Conservation (phyloP, 2,797 vertebrate genomes). For the Esox lucius region DNA sequence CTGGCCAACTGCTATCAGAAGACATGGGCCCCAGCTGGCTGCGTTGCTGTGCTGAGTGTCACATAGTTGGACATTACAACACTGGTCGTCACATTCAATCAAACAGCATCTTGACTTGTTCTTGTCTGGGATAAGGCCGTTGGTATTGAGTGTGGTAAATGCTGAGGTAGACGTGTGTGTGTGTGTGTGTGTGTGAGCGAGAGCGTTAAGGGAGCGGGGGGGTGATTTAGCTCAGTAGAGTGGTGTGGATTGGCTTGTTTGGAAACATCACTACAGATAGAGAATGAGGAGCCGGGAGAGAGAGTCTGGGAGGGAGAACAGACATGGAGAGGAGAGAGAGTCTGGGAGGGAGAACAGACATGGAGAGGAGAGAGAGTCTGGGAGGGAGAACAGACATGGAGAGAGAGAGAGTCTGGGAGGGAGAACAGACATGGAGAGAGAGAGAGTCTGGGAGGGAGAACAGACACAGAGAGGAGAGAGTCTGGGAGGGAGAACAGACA, state of each 20-base stretch:
- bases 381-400: no score
- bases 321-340: conserved; percentile 22
- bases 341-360: conserved; percentile 43
- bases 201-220: conserved; percentile 26
- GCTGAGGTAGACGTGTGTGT: background rate
- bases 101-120: background rate
- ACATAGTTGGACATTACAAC: conserved; percentile 58
- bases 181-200: background rate
- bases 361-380: conserved; percentile 72
- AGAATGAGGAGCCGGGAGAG: conserved; percentile 23
- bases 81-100: conserved; percentile 50
- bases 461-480: no score
- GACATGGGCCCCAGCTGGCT: conserved; percentile 75
- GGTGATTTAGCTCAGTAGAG: conserved; percentile 67
- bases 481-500: no score
- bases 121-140: background rate
- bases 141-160: background rate
- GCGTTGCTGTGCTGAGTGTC: conserved; percentile 68
- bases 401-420: no score
- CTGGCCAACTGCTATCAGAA: conserved; percentile 60
- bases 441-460: no score
- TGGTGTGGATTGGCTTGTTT: conserved; percentile 83
- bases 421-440: no score
- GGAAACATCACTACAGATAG: conserved; percentile 77
- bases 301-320: conserved; percentile 2